These are phyloP conservation scores for Drosophila mimica DNA, from an alignment of 2,888 invertebrate genomes.

Conservation along the genomic window DNA sequence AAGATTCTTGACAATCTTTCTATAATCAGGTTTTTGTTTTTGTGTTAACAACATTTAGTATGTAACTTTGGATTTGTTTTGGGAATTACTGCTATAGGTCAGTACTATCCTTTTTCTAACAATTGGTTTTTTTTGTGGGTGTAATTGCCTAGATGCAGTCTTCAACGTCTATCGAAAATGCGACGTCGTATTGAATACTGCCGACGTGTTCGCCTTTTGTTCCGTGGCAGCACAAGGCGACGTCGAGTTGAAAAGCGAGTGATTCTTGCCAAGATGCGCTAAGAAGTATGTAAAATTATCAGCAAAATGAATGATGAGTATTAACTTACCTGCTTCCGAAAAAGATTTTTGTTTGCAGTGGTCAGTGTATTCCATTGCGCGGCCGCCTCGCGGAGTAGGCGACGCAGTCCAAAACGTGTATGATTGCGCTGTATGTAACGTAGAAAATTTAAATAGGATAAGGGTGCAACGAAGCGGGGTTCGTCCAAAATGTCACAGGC, in stretches of 20 bases:
- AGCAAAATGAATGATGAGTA: not conserved
- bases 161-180: not conserved
- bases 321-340: not conserved
- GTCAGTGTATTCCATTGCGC: not conserved
- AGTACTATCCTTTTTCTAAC: not conserved
- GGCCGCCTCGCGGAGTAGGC: not conserved
- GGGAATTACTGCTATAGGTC: not conserved
- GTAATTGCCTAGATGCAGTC: not conserved
- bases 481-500: not conserved
- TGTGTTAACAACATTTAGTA: not conserved
- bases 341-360: not conserved
- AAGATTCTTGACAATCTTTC: not conserved
- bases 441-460: not conserved
- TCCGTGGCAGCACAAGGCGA: not conserved
- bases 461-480: not conserved
- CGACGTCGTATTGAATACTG: not conserved
- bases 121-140: not conserved
- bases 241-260: not conserved
- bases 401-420: constrained; percentile 1
- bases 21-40: not conserved
- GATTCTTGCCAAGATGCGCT: constrained; percentile 1
- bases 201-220: not conserved
- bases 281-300: not conserved
- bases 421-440: not conserved
- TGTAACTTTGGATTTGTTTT: not conserved